These are phyloP conservation scores for Hydrotaea diabolus DNA, from an alignment of 2,888 invertebrate genomes.

Conservation along the genomic window DNA sequence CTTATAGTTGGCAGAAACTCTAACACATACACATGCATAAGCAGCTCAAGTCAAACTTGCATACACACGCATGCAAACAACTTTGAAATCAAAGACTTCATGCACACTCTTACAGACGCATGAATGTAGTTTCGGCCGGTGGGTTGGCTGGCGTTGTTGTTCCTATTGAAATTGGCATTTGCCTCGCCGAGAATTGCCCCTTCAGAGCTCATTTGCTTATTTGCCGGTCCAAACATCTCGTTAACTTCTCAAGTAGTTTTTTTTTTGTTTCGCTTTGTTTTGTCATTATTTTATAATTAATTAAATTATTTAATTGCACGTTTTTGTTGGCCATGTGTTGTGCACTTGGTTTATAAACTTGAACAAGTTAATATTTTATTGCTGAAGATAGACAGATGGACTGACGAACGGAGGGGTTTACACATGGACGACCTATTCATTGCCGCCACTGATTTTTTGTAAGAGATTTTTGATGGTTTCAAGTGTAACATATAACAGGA, in stretches of 20 bases:
- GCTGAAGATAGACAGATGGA: too few species aligned
- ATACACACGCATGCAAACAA: neutral
- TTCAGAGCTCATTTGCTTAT: slow-evolving; percentile 40
- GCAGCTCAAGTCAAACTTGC: neutral
- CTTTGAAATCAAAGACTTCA: neutral
- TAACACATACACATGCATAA: neutral
- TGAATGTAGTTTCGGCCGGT: neutral
- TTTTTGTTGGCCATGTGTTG: neutral
- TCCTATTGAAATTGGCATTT: slow-evolving; percentile 17
- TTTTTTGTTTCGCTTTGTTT: neutral
- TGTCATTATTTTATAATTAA: slow-evolving; percentile 2
- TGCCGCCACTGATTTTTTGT: too few species aligned
- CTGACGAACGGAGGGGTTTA: too few species aligned
- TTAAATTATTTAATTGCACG: slow-evolving; percentile 8
- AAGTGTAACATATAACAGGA: too few species aligned
- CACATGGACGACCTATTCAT: too few species aligned
- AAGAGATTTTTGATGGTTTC: too few species aligned
- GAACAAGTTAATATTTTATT: neutral
- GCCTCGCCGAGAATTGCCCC: slow-evolving; percentile 28
- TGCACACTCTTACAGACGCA: neutral
- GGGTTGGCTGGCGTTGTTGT: slow-evolving; percentile 3
- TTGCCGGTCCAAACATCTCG: slow-evolving; percentile 47
- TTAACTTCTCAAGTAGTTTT: slow-evolving; percentile 57
- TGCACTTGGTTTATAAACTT: neutral
- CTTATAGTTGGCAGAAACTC: slow-evolving; percentile 29